Base-by-base conservation (phyloP, 2,888 invertebrate genomes). In the Cephalotes varians region DNA sequence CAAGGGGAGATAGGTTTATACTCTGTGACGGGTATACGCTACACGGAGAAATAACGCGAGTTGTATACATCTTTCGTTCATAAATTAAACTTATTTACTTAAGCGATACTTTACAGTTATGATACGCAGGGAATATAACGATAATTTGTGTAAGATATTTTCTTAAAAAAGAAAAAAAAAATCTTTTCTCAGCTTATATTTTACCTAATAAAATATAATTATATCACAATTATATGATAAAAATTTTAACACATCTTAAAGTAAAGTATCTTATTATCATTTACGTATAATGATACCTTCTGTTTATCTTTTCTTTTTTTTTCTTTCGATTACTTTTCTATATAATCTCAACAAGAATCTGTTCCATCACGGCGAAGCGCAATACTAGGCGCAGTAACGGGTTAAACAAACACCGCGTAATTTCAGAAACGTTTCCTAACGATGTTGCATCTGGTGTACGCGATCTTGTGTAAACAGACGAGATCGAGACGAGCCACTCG, bases 401-500 rank as follows among this genome's bases (percentile, higher is more conserved):
- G 69, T 90, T 90, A 90, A 90, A 88, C 87, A 91, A 91, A 91
- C 90, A 90, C 79, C 85, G 82, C 88, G 84, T 88, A 88, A 88
- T 88, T 87, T 86, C 82, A 81, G 82, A 72, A 81, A 74, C 76
- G 84, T 67, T 65, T 77, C 67, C 54, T 64, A 83, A 85, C 72
- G 87, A 85, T 79, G 85, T 87, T 85, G 85, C 84, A 88, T 86
- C 82, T 87, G 87, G 89, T 90, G 87, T 89, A 89, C 84, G 82
- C 80, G 90, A 91, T 91, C 89, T 90, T 89, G 90, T 90, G 92
- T 93, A 93, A 94, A 93, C 92, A 93, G 69, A 83, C 83, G 86
- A 74, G 90, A 88, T 88, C 89, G 87, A 89, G 88, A 87, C 87
- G 89, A 84, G 82, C 90, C 92, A 92, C 92, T 93, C 89, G 92